Evolutionary conservation across 2,113 vertebrate genomes (phyloP).

Genomic region (Alaudala cheleensis): DNA sequence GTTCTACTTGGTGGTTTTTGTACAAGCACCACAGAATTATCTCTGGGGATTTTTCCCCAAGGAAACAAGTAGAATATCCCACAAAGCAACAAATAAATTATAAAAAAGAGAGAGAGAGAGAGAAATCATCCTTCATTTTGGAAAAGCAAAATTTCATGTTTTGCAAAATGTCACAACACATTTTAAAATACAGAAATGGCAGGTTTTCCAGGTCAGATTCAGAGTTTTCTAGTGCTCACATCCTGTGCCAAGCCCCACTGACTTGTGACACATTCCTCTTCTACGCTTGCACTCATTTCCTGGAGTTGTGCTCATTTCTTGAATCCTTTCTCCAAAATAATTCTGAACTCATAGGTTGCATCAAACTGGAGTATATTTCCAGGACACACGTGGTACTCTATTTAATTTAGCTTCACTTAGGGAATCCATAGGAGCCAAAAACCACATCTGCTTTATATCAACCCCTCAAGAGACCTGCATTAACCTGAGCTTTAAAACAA

Average conservation of each 20-base stretch:
- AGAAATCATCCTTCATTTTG: neutral
- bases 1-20: neutral
- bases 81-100: neutral
- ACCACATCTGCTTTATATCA: neutral
- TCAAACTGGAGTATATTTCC: neutral
- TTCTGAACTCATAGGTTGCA: neutral
- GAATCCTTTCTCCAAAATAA: neutral
- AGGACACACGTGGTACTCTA: neutral
- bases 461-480: neutral
- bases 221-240: neutral
- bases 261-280: neutral
- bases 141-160: neutral
- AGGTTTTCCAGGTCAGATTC: neutral
- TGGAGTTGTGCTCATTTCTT: neutral
- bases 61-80: neutral
- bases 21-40: neutral
- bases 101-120: neutral
- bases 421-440: neutral
- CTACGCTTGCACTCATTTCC: neutral
- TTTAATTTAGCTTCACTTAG: neutral
- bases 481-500: conserved; percentile 29
- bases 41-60: neutral
- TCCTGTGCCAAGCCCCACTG: neutral
- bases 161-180: neutral
- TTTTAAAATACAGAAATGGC: neutral